Base-by-base conservation (phyloP, 1,140 invertebrate genomes). In the Dreissena rostriformis region DNA sequence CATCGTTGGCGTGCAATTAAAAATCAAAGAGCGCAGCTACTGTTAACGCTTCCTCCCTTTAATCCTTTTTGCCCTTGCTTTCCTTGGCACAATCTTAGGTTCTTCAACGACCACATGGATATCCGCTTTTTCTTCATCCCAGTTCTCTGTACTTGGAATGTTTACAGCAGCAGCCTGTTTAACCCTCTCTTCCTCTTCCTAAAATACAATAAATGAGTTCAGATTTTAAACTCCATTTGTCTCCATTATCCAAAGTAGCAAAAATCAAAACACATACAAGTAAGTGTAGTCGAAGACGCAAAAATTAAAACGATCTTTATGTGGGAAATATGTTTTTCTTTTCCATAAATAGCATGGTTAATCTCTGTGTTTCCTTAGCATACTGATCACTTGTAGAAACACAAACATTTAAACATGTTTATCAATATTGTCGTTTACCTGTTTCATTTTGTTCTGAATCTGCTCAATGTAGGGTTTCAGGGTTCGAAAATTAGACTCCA, bases 21-120 rank as follows among this genome's bases (percentile, higher is more conserved):
- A 39, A 39, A 39, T 39, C 39, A 39, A 39, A 39, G 39, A 39
- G 39, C 39, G 8, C 8, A 2, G 39, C 39, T 8, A n/a, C n/a
- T n/a, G n/a, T n/a, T 39, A 39, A 5, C 39, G 39, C 8, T 39
- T 39, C 39, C 39, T 39, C 39, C 8, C 8, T 39, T 2, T 5
- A 5, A 5, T 39, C 4, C 8, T 39, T 2, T 39, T 39, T 39
- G 39, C 39, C 8, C 39, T 2, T 5, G 4, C 39, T 39, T 39
- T 39, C 8, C 39, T 39, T 39, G 39, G 39, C 8, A 5, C 39
- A 39, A 8, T 39, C n/a, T 39, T 39, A 39, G 77, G 77, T 22
- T 70, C 77, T 17, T 70, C 66, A 17, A 80, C 77, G 71, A 80
- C 77, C n/a, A 71, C 53, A 10, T 80, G 66, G 0, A 80, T 68